Evolutionary conservation across 1,140 invertebrate genomes (phyloP).

Genomic region (Drosophila navojoa): DNA sequence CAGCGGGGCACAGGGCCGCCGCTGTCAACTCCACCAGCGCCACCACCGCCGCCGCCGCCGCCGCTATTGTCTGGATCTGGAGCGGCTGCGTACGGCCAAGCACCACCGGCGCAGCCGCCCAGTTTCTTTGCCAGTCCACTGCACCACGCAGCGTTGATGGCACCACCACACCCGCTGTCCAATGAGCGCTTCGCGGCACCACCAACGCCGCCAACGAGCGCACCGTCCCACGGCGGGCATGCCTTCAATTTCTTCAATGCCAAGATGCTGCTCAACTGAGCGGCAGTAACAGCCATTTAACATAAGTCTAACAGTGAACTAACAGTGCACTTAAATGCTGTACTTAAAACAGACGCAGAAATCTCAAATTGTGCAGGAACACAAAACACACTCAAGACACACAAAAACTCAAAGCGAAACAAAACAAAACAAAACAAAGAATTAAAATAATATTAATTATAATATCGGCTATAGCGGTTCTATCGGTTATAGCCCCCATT

Average conservation of each 20-base stretch:
- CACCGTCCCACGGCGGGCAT: constrained; percentile 43
- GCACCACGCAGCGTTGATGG: constrained; percentile 58
- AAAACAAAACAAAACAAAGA: neutral
- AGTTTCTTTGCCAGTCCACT: constrained; percentile 38
- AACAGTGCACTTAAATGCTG: constrained; percentile 75
- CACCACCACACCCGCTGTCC: constrained; percentile 55
- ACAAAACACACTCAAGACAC: constrained; percentile 38
- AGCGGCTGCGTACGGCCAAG: constrained; percentile 24
- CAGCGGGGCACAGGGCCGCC: constrained; percentile 4
- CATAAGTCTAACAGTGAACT: constrained; percentile 21
- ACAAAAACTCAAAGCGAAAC: constrained; percentile 16
- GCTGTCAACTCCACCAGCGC: constrained; percentile 11
- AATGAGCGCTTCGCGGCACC: constrained; percentile 34
- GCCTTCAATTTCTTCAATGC: constrained; percentile 77
- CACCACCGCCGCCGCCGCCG: constrained; percentile 59
- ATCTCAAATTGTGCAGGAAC: constrained; percentile 79
- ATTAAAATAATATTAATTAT: constrained; percentile 3
- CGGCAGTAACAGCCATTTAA: constrained; percentile 14
- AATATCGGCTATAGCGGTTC: neutral
- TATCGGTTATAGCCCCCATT: neutral
- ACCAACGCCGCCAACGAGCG: constrained; percentile 37
- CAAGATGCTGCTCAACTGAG: constrained; percentile 73
- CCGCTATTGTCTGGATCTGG: constrained; percentile 45
- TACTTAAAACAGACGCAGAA: constrained; percentile 63
- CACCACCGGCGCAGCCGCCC: constrained; percentile 31